Conservation (phyloP, 2,797 vertebrate genomes). For the Premnoplex brunnescens region DNA sequence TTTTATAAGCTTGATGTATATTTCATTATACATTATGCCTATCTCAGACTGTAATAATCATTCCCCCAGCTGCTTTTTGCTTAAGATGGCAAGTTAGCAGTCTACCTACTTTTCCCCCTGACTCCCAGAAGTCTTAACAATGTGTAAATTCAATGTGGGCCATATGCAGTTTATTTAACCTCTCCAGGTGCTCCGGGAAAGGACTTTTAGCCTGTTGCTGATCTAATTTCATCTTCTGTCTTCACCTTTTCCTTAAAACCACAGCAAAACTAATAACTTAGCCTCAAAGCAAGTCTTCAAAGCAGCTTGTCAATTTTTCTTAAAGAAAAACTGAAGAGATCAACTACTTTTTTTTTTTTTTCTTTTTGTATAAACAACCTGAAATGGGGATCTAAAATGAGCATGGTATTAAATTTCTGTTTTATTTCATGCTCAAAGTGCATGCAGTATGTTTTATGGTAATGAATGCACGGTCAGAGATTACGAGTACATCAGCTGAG, state of each 20-base stretch:
- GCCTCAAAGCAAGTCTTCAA: conserved; percentile 55
- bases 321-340: conserved; percentile 44
- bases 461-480: conserved; percentile 5
- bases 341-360: background rate
- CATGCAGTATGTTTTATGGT: conserved; percentile 29
- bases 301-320: conserved; percentile 56
- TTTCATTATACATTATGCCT: background rate
- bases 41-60: background rate
- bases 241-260: conserved; percentile 65
- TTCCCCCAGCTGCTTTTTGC: conserved; percentile 22
- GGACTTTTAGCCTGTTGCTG: conserved; percentile 47
- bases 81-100: conserved; percentile 49
- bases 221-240: conserved; percentile 66
- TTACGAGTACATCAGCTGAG: conserved; percentile 22
- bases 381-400: conserved; percentile 40
- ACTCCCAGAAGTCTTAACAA: conserved; percentile 58
- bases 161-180: conserved; percentile 60
- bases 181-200: conserved; percentile 65
- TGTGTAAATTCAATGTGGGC: conserved; percentile 46
- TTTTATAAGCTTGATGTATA: background rate
- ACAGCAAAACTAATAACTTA: conserved; percentile 60
- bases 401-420: conserved; percentile 37
- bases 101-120: conserved; percentile 23
- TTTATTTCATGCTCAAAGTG: conserved; percentile 49
- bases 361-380: conserved; percentile 38